phyloP scores from a whole-genome alignment of 2,888 invertebrate genomes.

The Agonopterix subpropinquella region DNA sequence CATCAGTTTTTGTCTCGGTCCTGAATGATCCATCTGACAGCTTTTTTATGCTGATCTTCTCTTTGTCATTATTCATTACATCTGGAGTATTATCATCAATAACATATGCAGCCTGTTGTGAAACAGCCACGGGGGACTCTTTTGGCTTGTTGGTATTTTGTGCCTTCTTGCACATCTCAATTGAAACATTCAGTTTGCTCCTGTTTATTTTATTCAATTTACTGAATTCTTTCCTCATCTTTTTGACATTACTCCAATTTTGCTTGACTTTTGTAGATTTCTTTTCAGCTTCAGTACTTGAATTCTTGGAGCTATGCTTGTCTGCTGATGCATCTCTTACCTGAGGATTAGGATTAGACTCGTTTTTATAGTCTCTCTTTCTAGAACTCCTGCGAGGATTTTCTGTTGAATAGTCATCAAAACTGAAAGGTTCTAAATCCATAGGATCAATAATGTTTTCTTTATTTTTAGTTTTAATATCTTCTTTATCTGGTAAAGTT shows the following conservation, averaged over 20 bases:
- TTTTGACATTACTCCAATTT: constrained; percentile 61
- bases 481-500: constrained; percentile 40
- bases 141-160: constrained; percentile 26
- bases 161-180: constrained; percentile 58
- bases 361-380: constrained; percentile 37
- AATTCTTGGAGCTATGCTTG: constrained; percentile 33
- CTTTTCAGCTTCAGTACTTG: constrained; percentile 33
- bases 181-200: constrained; percentile 64
- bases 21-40: too few relatives aligned
- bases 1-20: too few relatives aligned
- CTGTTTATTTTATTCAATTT: constrained; percentile 52
- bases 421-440: constrained; percentile 42
- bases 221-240: constrained; percentile 64
- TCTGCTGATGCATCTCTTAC: constrained; percentile 22
- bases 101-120: constrained; percentile 18
- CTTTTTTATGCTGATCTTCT: too few relatives aligned
- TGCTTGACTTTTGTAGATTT: constrained; percentile 39
- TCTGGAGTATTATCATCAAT: constrained; percentile 50
- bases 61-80: not conserved
- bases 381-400: constrained; percentile 57
- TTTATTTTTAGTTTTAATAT: constrained; percentile 25
- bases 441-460: constrained; percentile 41
- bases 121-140: constrained; percentile 2
- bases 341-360: constrained; percentile 17
- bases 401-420: constrained; percentile 39